Base-by-base conservation (phyloP, 2,888 invertebrate species). In the Gonocerus acuteangulatus region DNA sequence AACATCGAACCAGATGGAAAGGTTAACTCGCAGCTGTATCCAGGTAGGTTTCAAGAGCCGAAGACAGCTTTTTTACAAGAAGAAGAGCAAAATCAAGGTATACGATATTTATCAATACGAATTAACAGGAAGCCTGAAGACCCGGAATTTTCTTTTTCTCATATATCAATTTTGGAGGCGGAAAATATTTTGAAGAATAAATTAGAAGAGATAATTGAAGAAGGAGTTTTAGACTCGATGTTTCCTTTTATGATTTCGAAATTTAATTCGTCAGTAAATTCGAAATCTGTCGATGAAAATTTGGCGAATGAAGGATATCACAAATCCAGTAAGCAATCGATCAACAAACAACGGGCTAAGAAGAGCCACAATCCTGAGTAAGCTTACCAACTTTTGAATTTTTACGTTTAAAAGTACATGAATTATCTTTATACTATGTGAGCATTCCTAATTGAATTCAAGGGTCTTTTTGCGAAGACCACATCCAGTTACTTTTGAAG, bases 151-250 rank as follows among this genome's bases (percentile, higher is more conserved):
- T 45, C 16, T 18, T 44, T 47, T 45, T 57, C 47, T 9, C 44
- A 57, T 57, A 22, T 57, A 9, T 22, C 57, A 2, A 57, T 57
- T 44, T 18, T 34, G 4, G 57, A 57, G 34, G 44, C 57, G 1
- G 57, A 57, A 13, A 57, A 44, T 32, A 57, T 57, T 45, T 49
- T 71, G 70, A 76, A 75, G 72, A 75, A 68, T 66, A 75, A 73
- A 70, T 68, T 74, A 62, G 79, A 80, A 66, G 75, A 88, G 76
- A 82, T 89, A 1, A 79, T 91, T 65, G 84, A 86, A 49, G 90
- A 90, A 75, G 90, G 90, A 11, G 79, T 91, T 63, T 74, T 90
- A 51, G 91, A 91, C 74, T 88, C 89, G 0, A 85, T 91, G 61
- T 73, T 90, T 49, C 87, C 90, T 0, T 88, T 88, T 70, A 78